Base-by-base conservation (phyloP, 2,888 invertebrate species). In the Ecdyonurus torrentis region DNA sequence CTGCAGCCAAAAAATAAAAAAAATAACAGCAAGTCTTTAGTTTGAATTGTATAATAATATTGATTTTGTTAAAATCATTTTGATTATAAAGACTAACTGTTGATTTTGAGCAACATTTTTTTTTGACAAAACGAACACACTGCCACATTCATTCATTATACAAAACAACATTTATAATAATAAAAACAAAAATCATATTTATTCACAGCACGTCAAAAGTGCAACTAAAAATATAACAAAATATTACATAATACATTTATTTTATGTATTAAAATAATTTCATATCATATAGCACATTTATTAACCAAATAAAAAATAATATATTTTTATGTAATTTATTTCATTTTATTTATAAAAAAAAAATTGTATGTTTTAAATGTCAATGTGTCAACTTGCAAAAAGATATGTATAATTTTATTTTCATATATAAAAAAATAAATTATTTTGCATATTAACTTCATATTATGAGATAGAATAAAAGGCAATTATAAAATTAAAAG, bases 391-490 rank as follows among this genome's bases (percentile, higher is more conserved):
- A 37, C 37, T 37, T 37, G 37, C 37, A 37, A 37, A 37, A n/a
- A 63, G 24, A 63, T 62, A 63, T 63, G 25, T 2, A 63, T 61
- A 63, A 10, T 24, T 10, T 23, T 61, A 61, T 20, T 60, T 62
- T 25, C 37, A 63, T 53, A 63, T 63, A 63, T 63, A 63, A 61
- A 63, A 58, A 63, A 58, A 63, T 63, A 63, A 55, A 63, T 63
- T 59, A 22, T 59, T 61, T 60, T 62, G 60, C n/a, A n/a, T n/a
- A n/a, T n/a, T n/a, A n/a, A n/a, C n/a, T n/a, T n/a, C n/a, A n/a
- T n/a, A n/a, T n/a, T n/a, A n/a, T n/a, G n/a, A n/a, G n/a, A n/a
- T n/a, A n/a, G n/a, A n/a, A n/a, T n/a, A n/a, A n/a, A n/a, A n/a
- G n/a, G n/a, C n/a, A n/a, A n/a, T n/a, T n/a, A n/a, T n/a, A n/a